Percentiles rank a stretch among this genome's conserved stretches.
phyloP scores from a whole-genome alignment of 1,140 invertebrate species.

The Philopotamus ludificatus region DNA sequence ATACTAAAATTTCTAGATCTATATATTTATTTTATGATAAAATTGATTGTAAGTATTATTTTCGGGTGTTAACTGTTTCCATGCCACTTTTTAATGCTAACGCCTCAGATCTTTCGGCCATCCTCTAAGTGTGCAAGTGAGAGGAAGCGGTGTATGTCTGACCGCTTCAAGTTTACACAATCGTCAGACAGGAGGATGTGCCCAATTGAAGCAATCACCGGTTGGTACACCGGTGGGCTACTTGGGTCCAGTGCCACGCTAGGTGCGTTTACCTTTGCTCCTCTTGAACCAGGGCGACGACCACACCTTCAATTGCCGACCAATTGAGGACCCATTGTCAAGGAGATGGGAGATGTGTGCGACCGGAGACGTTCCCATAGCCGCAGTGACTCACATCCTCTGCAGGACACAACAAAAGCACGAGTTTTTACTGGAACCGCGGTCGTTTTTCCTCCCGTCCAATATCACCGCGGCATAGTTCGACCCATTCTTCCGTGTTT shows the following conservation, averaged over 20 bases:
- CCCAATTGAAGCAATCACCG: conserved; percentile 36
- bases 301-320: conserved; percentile 20
- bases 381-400: neutral
- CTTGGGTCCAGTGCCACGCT: conserved; percentile 15
- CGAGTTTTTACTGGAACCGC: no score
- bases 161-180: conserved; percentile 1
- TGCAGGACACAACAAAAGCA: no score
- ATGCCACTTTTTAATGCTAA: no score
- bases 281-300: neutral
- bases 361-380: conserved; percentile 12
- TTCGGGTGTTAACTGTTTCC: no score
- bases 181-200: conserved; percentile 27
- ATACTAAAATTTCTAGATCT: no score
- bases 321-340: conserved; percentile 20
- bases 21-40: no score
- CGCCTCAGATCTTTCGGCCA: no score
- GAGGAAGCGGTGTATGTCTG: conserved; percentile 9
- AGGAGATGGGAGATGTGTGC: neutral
- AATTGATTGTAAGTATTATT: no score
- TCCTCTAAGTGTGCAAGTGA: neutral
- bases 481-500: no score
- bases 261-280: conserved; percentile 35
- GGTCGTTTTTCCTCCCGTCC: no score
- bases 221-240: conserved; percentile 26
- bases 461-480: no score